Evolutionary conservation across 2,888 invertebrate species (phyloP).

Genomic region (Dinocampus coccinellae): DNA sequence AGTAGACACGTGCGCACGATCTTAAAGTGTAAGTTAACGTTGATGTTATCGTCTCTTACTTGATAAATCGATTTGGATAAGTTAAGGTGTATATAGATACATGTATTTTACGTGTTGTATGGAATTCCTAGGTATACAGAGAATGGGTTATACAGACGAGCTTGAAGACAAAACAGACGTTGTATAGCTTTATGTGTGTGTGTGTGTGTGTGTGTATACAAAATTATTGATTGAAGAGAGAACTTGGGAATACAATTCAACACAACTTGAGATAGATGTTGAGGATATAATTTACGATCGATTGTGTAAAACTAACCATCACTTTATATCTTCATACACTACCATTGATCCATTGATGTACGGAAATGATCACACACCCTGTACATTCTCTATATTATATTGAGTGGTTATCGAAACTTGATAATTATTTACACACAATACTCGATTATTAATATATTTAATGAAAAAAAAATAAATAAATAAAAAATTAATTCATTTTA

Average conservation of each 20-base stretch:
- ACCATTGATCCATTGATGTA: neutral
- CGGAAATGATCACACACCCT: no score
- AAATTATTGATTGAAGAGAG: neutral
- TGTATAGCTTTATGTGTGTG: no score
- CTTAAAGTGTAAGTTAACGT: neutral
- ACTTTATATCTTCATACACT: neutral
- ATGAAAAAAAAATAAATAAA: no score
- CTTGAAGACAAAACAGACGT: no score
- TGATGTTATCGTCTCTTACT: constrained; percentile 10
- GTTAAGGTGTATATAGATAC: neutral
- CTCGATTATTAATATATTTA: no score
- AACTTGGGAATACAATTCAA: neutral
- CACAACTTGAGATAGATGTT: neutral
- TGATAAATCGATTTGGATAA: constrained; percentile 21
- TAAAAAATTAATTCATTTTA: no score
- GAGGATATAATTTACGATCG: neutral
- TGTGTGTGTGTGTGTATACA: neutral
- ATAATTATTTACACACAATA: no score
- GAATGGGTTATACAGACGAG: neutral
- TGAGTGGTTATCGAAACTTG: neutral
- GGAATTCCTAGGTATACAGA: neutral
- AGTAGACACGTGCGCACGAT: neutral
- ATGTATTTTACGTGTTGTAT: neutral
- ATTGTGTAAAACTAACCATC: neutral
- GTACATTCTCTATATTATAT: no score